These are phyloP conservation scores for Stramonita haemastoma DNA, from an alignment of 2,888 invertebrate species.

Conservation along the genomic window DNA sequence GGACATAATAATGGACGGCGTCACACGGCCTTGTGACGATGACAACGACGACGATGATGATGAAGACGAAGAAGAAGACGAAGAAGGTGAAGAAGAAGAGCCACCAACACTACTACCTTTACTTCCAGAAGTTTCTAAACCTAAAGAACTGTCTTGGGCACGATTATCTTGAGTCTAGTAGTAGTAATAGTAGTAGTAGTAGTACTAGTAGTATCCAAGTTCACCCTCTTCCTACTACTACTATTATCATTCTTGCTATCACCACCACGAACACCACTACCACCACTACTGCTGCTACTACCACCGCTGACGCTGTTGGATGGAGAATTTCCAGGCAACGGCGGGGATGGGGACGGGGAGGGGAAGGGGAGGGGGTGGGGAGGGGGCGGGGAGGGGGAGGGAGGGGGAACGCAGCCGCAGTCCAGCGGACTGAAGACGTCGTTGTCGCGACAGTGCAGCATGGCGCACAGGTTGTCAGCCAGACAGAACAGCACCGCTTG, in stretches of 20 bases:
- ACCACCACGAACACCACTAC: neutral
- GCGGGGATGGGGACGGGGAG: neutral
- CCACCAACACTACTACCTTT: neutral
- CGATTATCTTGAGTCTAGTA: too few species aligned
- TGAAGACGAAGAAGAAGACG: neutral
- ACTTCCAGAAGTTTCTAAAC: too few species aligned
- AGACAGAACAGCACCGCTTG: slow-evolving; percentile 39
- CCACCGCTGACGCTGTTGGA: neutral
- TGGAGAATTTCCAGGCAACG: neutral
- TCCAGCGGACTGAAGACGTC: slow-evolving; percentile 29
- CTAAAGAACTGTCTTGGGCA: too few species aligned
- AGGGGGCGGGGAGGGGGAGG: neutral
- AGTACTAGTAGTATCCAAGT: too few species aligned
- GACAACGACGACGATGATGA: neutral
- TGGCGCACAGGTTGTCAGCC: slow-evolving; percentile 38
- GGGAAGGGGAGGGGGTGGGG: neutral
- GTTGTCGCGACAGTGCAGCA: slow-evolving; percentile 36
- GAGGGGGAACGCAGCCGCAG: slow-evolving; percentile 26
- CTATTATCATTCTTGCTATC: neutral
- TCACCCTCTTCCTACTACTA: too few species aligned
- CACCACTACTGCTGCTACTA: neutral
- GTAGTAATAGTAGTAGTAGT: too few species aligned
- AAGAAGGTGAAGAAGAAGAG: neutral
- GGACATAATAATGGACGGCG: neutral
- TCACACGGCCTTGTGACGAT: neutral